phyloP scores from a whole-genome alignment of 92 coral and sea anemone genomes.

The Epizoanthus rinbou region DNA sequence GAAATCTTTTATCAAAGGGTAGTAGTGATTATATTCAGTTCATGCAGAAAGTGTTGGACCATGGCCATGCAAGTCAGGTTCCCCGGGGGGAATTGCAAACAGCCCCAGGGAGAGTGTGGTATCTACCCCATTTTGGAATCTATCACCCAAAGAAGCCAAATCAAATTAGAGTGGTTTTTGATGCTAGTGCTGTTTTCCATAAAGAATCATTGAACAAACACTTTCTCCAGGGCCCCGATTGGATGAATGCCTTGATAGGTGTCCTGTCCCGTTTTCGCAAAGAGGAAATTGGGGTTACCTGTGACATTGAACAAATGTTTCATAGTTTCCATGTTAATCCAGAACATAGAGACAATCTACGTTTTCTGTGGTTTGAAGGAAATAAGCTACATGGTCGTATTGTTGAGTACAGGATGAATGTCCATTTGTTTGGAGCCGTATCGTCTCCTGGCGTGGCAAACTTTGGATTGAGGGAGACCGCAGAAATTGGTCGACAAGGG shows the following conservation, averaged over 20 bases:
- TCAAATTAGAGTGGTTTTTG: constrained; percentile 55
- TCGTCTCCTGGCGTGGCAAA: constrained; percentile 64
- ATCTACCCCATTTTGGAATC: constrained; percentile 58
- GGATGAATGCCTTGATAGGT: constrained; percentile 62
- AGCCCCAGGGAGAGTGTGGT: constrained; percentile 53
- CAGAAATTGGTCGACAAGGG: constrained; percentile 38
- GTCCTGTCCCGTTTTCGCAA: constrained; percentile 66
- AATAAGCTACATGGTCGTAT: constrained; percentile 45
- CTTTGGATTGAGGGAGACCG: constrained; percentile 61
- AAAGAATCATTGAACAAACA: constrained; percentile 46
- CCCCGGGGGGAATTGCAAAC: constrained; percentile 30
- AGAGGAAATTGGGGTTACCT: constrained; percentile 59
- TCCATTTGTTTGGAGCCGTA: constrained; percentile 59
- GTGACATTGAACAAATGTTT: constrained; percentile 69
- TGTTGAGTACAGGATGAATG: constrained; percentile 64
- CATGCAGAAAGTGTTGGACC: constrained; percentile 55
- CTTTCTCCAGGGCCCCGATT: constrained; percentile 56
- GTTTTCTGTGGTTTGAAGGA: constrained; percentile 62
- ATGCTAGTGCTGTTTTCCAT: constrained; percentile 60
- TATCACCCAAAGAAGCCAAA: constrained; percentile 54
- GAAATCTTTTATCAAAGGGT: constrained; percentile 45
- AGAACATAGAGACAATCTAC: constrained; percentile 55
- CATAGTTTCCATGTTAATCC: constrained; percentile 60
- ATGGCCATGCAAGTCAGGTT: constrained; percentile 54
- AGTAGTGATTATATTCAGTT: constrained; percentile 45